Base-by-base conservation (phyloP, 2,113 vertebrate genomes). In the Calonectris borealis region DNA sequence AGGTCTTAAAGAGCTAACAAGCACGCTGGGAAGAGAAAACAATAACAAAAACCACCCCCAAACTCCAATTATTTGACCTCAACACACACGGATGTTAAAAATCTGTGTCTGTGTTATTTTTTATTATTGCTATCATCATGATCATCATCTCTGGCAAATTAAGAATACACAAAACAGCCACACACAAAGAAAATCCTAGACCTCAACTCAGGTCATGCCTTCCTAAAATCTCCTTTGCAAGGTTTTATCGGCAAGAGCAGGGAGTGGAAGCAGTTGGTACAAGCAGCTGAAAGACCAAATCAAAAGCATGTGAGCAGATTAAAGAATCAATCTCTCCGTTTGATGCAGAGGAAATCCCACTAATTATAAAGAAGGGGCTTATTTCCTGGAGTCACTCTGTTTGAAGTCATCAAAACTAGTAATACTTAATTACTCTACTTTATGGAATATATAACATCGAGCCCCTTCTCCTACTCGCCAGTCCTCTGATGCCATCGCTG, bases 251-350 rank as follows among this genome's bases (percentile, higher is more conserved):
- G 84, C 79, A 68, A 71, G 93, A 86, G 90, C 88, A 80, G 91
- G 86, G 95, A 90, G 92, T 91, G 86, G 95, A 79, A 96, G 89
- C 93, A 89, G 96, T 95, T 97, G 97, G 97, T 97, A 97, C 97
- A 84, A 94, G 95, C 61, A 77, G 95, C 87, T 76, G 92, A 96
- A 82, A 94, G 76, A 84, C 87, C 96, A 96, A 97, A 97, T 96
- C 96, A 82, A 95, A 97, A 96, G 95, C 97, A 97, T 98, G 97
- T 98, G 97, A 96, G 96, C 96, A 97, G 97, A 96, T 98, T 98
- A 98, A 96, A 95, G 94, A 91, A 91, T 94, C 96, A 96, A 94
- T 77, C 94, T 88, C 95, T 36, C 90, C 95, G 83, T 97, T 96
- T 92, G 94, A 97, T 89, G 97, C 86, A 52, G 95, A 94, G 94